phyloP scores from a whole-genome alignment of 1,140 invertebrate species.

The Danaus melanippus region DNA sequence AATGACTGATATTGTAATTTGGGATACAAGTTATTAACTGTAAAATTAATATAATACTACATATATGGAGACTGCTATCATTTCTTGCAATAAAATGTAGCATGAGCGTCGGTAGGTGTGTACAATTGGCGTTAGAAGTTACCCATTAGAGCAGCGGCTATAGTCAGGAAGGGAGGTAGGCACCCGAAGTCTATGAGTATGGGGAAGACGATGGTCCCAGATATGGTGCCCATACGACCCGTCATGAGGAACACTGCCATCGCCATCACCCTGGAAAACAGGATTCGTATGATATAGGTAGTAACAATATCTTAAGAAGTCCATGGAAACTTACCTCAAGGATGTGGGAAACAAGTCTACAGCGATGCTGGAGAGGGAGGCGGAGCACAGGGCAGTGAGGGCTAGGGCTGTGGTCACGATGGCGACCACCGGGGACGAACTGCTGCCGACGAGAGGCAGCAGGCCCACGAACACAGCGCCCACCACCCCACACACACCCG shows the following conservation, averaged over 20 bases:
- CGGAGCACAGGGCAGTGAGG: conserved; percentile 67
- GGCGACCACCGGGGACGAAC: conserved; percentile 41
- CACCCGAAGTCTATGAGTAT: conserved; percentile 61
- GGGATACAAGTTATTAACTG: too few species aligned
- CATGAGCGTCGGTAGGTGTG: neutral
- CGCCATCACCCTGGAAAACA: conserved; percentile 59
- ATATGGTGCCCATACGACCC: conserved; percentile 59
- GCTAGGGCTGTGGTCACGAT: conserved; percentile 72
- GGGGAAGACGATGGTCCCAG: conserved; percentile 62
- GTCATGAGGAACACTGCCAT: conserved; percentile 63
- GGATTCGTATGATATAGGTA: too few species aligned
- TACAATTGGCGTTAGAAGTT: conserved; percentile 13
- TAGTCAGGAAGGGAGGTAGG: conserved; percentile 59
- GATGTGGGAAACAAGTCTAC: conserved; percentile 66
- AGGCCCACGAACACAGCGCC: conserved; percentile 44
- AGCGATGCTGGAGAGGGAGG: conserved; percentile 69
- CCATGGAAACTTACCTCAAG: conserved; percentile 27
- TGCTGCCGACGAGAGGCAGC: conserved; percentile 64
- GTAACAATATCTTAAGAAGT: neutral
- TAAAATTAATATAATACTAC: too few species aligned
- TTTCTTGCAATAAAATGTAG: too few species aligned
- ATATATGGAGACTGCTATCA: too few species aligned
- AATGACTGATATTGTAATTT: neutral
- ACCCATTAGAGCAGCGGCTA: conserved; percentile 50
- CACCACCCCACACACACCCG: conserved; percentile 52